Percentiles rank a stretch among this genome's conserved stretches.
Evolutionary conservation across 2,113 vertebrate species (phyloP).

Genomic region (Vicugna pacos): DNA sequence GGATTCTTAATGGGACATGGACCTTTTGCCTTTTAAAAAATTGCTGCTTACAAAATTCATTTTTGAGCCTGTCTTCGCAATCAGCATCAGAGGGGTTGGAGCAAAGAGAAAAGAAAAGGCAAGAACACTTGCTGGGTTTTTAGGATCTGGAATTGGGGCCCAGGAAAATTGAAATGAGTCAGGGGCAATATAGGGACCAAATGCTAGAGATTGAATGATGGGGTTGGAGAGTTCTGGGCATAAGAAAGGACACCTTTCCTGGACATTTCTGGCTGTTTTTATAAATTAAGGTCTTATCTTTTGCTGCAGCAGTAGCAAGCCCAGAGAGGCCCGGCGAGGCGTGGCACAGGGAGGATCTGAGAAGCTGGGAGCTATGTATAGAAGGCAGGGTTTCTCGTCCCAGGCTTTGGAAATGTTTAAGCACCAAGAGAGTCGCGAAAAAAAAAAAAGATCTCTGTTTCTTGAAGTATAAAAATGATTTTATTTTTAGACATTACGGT

Average conservation of each 20-base stretch:
- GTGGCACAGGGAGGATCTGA: background rate
- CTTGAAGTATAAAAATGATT: constrained; percentile 74
- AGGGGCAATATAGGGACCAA: background rate
- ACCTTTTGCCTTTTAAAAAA: constrained; percentile 54
- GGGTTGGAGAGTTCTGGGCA: background rate
- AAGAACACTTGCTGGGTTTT: background rate
- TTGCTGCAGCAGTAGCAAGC: background rate
- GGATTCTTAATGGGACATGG: constrained; percentile 1
- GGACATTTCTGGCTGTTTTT: constrained; percentile 42
- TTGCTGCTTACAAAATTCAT: constrained; percentile 50
- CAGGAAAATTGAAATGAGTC: background rate
- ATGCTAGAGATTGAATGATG: background rate
- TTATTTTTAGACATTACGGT: constrained; percentile 61
- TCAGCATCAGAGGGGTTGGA: background rate
- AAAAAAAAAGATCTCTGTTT: constrained; percentile 63
- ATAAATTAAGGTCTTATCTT: constrained; percentile 50
- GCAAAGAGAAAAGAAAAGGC: background rate
- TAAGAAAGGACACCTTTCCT: background rate
- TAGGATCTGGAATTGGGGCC: background rate
- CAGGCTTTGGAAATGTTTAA: constrained; percentile 48
- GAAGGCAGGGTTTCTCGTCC: background rate
- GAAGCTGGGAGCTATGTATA: constrained; percentile 65
- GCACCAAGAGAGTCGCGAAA: constrained; percentile 32
- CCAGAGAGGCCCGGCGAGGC: background rate
- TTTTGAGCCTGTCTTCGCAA: constrained; percentile 47